A percentile compares a stretch with the other conserved stretches of the same genome.
These are phyloP conservation scores for Tupiocoris notatus DNA, from an alignment of 2,888 invertebrate genomes.

Conservation along the genomic window DNA sequence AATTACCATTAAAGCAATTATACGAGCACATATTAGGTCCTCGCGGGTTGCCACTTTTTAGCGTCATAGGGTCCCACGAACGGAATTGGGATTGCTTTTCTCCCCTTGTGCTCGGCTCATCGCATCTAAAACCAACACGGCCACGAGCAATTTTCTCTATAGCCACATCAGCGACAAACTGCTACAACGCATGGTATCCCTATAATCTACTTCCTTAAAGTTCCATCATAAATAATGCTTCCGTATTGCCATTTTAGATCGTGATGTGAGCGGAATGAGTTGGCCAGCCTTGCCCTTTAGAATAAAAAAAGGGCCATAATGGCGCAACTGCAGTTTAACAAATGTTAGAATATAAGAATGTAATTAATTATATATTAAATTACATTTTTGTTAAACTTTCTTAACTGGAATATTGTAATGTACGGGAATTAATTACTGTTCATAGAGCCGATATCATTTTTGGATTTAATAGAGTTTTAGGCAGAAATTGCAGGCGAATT, in stretches of 20 bases:
- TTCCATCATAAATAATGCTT: not conserved
- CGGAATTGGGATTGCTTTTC: not conserved
- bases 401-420: too few relatives aligned
- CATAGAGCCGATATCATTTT: too few relatives aligned
- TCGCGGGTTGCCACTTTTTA: not conserved
- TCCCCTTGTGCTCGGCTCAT: too few relatives aligned
- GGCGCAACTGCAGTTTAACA: too few relatives aligned
- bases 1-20: not conserved
- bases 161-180: conserved; percentile 13
- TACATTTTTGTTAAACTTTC: too few relatives aligned
- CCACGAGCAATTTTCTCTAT: conserved; percentile 4
- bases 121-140: conserved; percentile 9
- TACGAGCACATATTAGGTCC: not conserved
- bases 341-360: too few relatives aligned
- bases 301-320: too few relatives aligned
- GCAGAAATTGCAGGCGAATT: too few relatives aligned
- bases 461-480: too few relatives aligned
- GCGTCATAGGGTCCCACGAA: not conserved
- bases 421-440: too few relatives aligned
- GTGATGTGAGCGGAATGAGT: not conserved
- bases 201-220: not conserved
- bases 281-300: too few relatives aligned
- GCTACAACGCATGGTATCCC: not conserved
- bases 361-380: too few relatives aligned
- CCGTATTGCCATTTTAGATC: not conserved